Conservation (phyloP, 1,140 invertebrate genomes). For the Zaprionus camerounensis region DNA sequence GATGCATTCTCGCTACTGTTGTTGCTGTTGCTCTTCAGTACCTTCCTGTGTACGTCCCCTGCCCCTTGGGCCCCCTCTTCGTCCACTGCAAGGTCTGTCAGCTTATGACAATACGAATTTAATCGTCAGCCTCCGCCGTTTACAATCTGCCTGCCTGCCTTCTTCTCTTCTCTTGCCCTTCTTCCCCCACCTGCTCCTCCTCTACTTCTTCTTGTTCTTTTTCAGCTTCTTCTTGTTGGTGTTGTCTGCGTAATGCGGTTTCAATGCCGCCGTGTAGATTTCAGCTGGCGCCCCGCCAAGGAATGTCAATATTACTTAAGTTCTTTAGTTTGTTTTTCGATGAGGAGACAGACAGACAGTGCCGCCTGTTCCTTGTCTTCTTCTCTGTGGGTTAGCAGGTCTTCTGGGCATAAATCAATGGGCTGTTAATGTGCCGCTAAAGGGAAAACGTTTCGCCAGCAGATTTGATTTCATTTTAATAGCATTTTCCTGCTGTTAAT, state of each 20-base stretch:
- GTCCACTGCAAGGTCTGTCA: slow-evolving; percentile 37
- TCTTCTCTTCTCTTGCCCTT: neutral
- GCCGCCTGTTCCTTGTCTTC: slow-evolving; percentile 5
- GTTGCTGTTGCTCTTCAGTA: neutral
- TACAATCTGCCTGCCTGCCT: neutral
- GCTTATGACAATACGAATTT: slow-evolving; percentile 58
- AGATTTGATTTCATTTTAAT: slow-evolving; percentile 8
- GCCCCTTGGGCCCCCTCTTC: neutral
- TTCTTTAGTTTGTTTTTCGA: slow-evolving; percentile 20
- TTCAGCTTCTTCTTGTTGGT: neutral
- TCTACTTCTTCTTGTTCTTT: neutral
- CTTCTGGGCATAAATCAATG: slow-evolving; percentile 36
- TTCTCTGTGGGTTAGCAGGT: slow-evolving; percentile 35
- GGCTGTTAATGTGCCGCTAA: neutral
- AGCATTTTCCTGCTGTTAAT: neutral
- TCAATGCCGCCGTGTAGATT: slow-evolving; percentile 67
- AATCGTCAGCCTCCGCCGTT: slow-evolving; percentile 24
- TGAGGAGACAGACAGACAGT: neutral
- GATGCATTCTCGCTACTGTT: slow-evolving; percentile 25
- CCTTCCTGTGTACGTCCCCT: neutral
- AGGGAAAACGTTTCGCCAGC: slow-evolving; percentile 1
- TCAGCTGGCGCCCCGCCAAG: slow-evolving; percentile 54
- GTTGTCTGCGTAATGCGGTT: slow-evolving; percentile 55
- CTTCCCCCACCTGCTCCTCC: no score
- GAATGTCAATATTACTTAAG: slow-evolving; percentile 49